Percentiles rank a stretch among this genome's conserved stretches.
phyloP scores from a whole-genome alignment of 2,113 vertebrate genomes.

The Alces alces region DNA sequence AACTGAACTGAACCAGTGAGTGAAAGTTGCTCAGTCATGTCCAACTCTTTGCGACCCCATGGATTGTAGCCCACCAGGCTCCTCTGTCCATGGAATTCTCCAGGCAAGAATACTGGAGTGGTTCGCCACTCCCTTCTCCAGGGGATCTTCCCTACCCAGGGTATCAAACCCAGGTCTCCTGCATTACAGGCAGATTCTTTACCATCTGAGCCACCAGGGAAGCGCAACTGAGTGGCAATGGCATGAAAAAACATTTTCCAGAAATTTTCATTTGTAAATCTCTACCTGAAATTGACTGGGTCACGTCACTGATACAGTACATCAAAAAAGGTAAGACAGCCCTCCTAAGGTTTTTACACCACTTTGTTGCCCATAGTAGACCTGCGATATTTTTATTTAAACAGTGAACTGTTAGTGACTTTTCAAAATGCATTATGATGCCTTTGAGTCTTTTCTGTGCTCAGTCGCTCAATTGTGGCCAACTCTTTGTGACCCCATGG shows the following conservation, averaged over 20 bases:
- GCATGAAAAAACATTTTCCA: not conserved
- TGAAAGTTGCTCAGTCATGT: not conserved
- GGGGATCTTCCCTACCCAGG: not conserved
- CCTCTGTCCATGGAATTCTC: not conserved
- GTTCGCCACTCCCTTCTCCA: not conserved
- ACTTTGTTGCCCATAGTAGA: not conserved
- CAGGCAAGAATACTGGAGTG: not conserved
- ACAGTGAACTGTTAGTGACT: slow-evolving; percentile 12
- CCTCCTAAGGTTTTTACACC: not conserved
- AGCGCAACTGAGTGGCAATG: not conserved
- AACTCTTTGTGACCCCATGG: not conserved
- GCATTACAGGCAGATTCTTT: not conserved
- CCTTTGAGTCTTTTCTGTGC: not conserved
- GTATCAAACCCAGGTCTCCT: not conserved
- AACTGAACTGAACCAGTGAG: not conserved
- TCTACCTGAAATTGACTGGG: not conserved
- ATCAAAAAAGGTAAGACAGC: not conserved
- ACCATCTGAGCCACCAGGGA: not conserved
- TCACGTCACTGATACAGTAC: not conserved
- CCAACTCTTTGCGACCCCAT: not conserved
- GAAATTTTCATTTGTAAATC: slow-evolving; percentile 27
- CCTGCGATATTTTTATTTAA: slow-evolving; percentile 5
- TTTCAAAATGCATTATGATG: not conserved
- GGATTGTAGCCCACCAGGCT: not conserved
- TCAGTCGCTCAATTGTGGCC: not conserved